Percentiles rank a stretch among this genome's conserved stretches.
phyloP scores from a whole-genome alignment of 2,888 invertebrate species.

The Itoplectis maculator region DNA sequence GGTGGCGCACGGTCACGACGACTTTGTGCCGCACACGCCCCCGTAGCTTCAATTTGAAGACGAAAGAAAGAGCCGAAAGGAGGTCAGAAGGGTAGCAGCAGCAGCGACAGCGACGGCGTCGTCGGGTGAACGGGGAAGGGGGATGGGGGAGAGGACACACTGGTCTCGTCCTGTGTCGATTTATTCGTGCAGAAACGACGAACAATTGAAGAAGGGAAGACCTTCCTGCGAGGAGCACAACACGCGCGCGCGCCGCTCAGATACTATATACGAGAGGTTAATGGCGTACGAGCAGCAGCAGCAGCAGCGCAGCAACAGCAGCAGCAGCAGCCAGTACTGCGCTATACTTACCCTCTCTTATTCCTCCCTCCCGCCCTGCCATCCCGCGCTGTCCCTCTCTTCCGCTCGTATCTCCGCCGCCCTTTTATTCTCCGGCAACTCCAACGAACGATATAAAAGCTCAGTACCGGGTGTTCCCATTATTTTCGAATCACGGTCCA shows the following conservation, averaged over 20 bases:
- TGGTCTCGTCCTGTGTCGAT: slow-evolving; percentile 59
- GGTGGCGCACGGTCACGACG: slow-evolving; percentile 21
- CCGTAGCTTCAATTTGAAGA: slow-evolving; percentile 57
- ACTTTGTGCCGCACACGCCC: not conserved
- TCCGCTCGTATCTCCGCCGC: slow-evolving; percentile 52
- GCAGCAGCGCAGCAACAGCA: slow-evolving; percentile 56
- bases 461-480: slow-evolving; percentile 66
- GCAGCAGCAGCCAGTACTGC: slow-evolving; percentile 47
- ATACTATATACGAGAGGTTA: slow-evolving; percentile 68
- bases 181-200: slow-evolving; percentile 69
- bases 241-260: slow-evolving; percentile 18
- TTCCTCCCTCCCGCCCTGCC: slow-evolving; percentile 14
- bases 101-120: no score
- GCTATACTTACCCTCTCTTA: slow-evolving; percentile 53
- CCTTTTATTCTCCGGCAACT: slow-evolving; percentile 46
- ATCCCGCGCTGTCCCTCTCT: slow-evolving; percentile 7
- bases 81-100: slow-evolving; percentile 60
- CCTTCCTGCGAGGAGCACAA: slow-evolving; percentile 57
- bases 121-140: slow-evolving; percentile 31
- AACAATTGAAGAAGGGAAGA: slow-evolving; percentile 66
- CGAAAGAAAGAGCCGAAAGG: slow-evolving; percentile 42
- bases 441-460: slow-evolving; percentile 65
- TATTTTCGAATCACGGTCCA: slow-evolving; percentile 70
- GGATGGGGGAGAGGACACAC: slow-evolving; percentile 7
- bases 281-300: slow-evolving; percentile 64